Percentiles rank a stretch among this genome's conserved stretches.
Conservation (phyloP, 2,797 vertebrate genomes). For the Aratinga solstitialis region DNA sequence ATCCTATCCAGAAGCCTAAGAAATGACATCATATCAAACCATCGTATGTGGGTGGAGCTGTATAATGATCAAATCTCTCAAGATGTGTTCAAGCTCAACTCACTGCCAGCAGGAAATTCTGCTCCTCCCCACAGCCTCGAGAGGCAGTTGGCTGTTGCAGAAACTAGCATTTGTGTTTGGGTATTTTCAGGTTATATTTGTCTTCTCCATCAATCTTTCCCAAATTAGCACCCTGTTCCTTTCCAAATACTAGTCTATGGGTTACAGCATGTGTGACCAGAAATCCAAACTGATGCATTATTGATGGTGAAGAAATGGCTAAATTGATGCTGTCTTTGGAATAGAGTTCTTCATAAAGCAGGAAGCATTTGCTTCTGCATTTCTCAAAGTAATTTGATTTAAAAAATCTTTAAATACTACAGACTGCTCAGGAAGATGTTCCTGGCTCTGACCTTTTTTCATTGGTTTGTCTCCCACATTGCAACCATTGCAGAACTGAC, state of each 20-base stretch:
- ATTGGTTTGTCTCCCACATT: neutral
- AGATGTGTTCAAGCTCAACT: neutral
- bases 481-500: neutral
- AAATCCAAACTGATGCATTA: neutral
- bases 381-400: neutral
- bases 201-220: neutral
- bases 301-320: neutral
- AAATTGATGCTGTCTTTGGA: neutral
- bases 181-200: neutral
- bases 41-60: neutral
- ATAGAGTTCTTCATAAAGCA: neutral
- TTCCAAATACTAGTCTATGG: neutral
- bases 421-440: neutral
- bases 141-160: neutral
- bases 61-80: neutral
- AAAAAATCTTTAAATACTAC: neutral
- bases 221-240: neutral
- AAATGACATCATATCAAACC: neutral
- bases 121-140: neutral
- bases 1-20: neutral
- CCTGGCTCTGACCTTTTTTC: neutral
- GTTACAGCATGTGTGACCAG: fast-evolving
- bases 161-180: neutral
- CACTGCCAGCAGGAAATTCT: neutral
- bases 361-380: neutral